Conservation (phyloP, 2,888 invertebrate genomes). For the Drosophila testacea region DNA sequence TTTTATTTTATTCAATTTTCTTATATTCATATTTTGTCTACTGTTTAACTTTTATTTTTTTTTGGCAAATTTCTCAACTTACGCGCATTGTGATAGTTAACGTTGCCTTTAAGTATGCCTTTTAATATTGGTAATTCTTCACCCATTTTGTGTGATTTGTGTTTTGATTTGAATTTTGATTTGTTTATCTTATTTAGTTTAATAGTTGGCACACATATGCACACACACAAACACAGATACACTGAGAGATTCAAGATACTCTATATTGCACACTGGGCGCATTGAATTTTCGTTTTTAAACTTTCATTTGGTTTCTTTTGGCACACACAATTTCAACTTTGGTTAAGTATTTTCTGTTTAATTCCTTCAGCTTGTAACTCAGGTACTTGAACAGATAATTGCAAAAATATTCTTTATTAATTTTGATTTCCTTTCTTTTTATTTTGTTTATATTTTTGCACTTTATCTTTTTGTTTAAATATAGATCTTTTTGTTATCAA, state of each 20-base stretch:
- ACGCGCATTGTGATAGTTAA: constrained; percentile 97
- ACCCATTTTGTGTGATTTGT: constrained; percentile 88
- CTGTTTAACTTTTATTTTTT: background rate
- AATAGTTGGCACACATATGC: constrained; percentile 19
- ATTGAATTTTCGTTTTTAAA: constrained; percentile 49
- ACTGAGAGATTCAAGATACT: constrained; percentile 47
- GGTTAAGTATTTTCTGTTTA: constrained; percentile 45
- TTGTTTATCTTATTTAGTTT: constrained; percentile 17
- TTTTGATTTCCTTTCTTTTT: constrained; percentile 29
- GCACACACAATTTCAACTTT: constrained; percentile 66
- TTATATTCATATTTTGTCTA: background rate
- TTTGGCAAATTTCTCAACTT: constrained; percentile 86
- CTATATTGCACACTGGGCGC: constrained; percentile 49
- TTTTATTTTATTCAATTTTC: background rate
- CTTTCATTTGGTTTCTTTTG: constrained; percentile 59
- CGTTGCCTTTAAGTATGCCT: constrained; percentile 95
- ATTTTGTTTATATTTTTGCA: constrained; percentile 40
- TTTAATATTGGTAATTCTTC: constrained; percentile 96
- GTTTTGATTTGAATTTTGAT: constrained; percentile 19
- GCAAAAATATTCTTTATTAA: constrained; percentile 19
- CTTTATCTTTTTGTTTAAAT: constrained; percentile 48
- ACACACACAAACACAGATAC: constrained; percentile 20
- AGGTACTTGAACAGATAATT: constrained; percentile 49
- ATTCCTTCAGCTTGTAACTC: constrained; percentile 26
- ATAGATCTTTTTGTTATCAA: constrained; percentile 41